Percentiles rank a stretch among this genome's conserved stretches.
phyloP scores from a whole-genome alignment of 2,888 invertebrate genomes.

The Tachina lurida region DNA sequence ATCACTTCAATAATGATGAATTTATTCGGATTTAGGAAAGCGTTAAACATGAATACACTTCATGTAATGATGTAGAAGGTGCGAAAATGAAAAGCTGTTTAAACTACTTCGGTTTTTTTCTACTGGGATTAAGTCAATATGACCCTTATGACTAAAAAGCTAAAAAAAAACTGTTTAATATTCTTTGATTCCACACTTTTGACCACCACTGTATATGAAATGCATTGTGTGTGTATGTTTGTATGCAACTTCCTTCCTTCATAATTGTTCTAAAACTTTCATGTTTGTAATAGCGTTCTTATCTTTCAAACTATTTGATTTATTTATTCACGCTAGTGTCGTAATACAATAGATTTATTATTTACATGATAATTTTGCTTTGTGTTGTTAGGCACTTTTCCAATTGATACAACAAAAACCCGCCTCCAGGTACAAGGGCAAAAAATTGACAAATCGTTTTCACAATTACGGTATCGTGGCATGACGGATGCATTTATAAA shows the following conservation, averaged over 20 bases:
- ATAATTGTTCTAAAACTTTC: neutral
- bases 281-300: constrained; percentile 7
- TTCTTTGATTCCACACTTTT: neutral
- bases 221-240: neutral
- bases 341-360: constrained; percentile 22
- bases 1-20: too few relatives aligned
- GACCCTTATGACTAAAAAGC: too few relatives aligned
- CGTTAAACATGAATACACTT: too few relatives aligned
- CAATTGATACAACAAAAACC: constrained; percentile 98
- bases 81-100: too few relatives aligned
- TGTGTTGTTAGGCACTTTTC: constrained; percentile 91
- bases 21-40: too few relatives aligned
- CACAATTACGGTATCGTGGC: constrained; percentile 91
- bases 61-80: too few relatives aligned
- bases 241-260: neutral
- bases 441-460: constrained; percentile 89
- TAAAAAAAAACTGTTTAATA: too few relatives aligned
- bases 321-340: constrained; percentile 14
- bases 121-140: too few relatives aligned
- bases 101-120: too few relatives aligned
- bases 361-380: constrained; percentile 38
- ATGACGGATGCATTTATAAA: constrained; percentile 96
- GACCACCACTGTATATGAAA: neutral
- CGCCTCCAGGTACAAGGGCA: constrained; percentile 97
- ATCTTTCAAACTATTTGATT: constrained; percentile 47